phyloP scores from a whole-genome alignment of 2,888 invertebrate species.

The Rhamphomyia laevipes region DNA sequence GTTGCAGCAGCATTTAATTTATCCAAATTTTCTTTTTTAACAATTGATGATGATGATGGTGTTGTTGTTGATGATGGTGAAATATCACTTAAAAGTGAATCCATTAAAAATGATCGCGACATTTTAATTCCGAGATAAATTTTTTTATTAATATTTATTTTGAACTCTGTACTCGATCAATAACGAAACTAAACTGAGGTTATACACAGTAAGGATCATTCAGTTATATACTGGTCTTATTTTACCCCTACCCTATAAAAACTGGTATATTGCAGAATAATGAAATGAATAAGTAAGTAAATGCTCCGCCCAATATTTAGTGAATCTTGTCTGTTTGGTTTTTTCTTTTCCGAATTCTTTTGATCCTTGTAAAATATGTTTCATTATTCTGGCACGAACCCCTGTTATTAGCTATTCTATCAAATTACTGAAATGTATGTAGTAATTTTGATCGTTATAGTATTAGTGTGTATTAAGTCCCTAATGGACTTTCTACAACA shows the following conservation, averaged over 20 bases:
- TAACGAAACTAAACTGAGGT: slow-evolving; percentile 22
- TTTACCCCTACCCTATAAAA: neutral
- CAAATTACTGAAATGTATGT: no score
- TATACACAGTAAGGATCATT: slow-evolving; percentile 5
- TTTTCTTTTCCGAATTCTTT: neutral
- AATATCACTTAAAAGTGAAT: slow-evolving; percentile 60
- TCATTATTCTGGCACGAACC: neutral
- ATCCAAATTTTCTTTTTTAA: slow-evolving; percentile 25
- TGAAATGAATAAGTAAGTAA: neutral
- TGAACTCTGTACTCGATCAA: slow-evolving; percentile 23
- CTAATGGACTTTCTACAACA: no score
- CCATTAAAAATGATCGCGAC: slow-evolving; percentile 74
- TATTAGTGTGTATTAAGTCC: no score
- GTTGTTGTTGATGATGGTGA: slow-evolving; percentile 25
- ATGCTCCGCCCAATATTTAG: neutral
- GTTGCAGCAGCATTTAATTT: slow-evolving; percentile 30
- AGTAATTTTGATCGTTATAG: no score
- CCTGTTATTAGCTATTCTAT: neutral
- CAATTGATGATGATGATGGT: no score
- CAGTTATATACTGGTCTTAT: neutral
- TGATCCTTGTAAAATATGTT: neutral
- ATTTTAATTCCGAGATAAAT: slow-evolving; percentile 33
- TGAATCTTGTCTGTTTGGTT: neutral
- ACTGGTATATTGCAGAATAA: neutral
- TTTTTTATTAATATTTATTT: neutral